Conservation (phyloP, 2,797 vertebrate species). For the Tamandua tetradactyla region DNA sequence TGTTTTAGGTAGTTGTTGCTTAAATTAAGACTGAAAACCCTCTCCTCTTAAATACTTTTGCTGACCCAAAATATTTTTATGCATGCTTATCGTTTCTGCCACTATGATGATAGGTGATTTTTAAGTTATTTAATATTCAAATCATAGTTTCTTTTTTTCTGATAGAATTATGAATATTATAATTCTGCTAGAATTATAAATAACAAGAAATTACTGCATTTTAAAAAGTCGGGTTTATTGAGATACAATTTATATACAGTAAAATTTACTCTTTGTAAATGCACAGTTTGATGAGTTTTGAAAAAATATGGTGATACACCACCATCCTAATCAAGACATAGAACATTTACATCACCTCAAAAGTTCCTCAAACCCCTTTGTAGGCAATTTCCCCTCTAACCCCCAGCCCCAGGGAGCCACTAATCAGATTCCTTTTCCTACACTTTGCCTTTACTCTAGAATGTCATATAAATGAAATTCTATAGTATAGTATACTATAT, state of each 20-base stretch:
- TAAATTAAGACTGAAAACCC: background rate
- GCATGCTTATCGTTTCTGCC: background rate
- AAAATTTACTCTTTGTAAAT: background rate
- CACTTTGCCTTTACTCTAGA: background rate
- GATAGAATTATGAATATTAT: too few species aligned
- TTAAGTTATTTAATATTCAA: background rate
- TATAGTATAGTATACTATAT: background rate
- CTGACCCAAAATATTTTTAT: background rate
- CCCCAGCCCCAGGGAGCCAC: background rate
- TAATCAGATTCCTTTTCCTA: background rate
- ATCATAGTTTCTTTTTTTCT: background rate
- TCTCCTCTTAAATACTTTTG: slow-evolving; percentile 27
- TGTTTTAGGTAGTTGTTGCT: slow-evolving; percentile 23
- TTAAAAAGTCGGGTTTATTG: slow-evolving; percentile 8
- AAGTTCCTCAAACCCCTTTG: background rate
- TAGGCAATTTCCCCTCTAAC: background rate
- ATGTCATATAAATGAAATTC: background rate
- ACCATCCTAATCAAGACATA: background rate
- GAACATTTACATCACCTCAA: background rate
- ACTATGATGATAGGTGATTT: background rate
- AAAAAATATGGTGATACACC: background rate
- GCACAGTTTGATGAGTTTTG: background rate
- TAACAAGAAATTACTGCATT: background rate
- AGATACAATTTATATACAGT: background rate
- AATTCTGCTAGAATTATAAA: slow-evolving; percentile 19